Percentiles rank a stretch among this genome's conserved stretches.
Conservation (phyloP, 2,797 vertebrate species). For the Pygocentrus nattereri region DNA sequence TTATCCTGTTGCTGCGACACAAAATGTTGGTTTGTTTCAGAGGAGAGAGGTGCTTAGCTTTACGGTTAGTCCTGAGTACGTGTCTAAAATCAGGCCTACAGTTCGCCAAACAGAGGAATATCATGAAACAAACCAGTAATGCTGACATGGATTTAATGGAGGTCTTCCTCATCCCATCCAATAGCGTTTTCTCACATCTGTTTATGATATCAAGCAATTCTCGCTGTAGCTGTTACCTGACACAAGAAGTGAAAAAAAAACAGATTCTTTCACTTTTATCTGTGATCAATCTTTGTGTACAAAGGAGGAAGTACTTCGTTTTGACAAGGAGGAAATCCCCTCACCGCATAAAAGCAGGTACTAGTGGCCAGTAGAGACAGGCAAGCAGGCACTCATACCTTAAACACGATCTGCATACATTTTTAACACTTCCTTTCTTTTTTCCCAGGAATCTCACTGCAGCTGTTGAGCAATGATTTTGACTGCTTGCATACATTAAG, state of each 20-base stretch:
- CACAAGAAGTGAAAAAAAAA: not conserved
- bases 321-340: slow-evolving; percentile 17
- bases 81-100: slow-evolving; percentile 37
- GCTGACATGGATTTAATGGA: not conserved
- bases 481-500: not conserved
- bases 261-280: not conserved
- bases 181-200: slow-evolving; percentile 11
- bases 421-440: not conserved
- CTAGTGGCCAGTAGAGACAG: not conserved
- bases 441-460: slow-evolving; percentile 6
- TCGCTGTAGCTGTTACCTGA: not conserved
- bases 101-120: slow-evolving; percentile 14
- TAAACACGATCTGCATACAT: not conserved
- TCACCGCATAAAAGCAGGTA: not conserved
- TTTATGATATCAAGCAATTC: slow-evolving; percentile 12
- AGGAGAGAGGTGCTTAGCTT: slow-evolving; percentile 20
- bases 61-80: slow-evolving; percentile 15
- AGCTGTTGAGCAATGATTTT: slow-evolving; percentile 11
- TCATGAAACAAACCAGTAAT: slow-evolving; percentile 12
- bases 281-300: slow-evolving; percentile 23
- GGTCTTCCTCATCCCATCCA: slow-evolving; percentile 35
- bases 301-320: slow-evolving; percentile 46
- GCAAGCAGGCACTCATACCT: not conserved
- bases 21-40: slow-evolving; percentile 32
- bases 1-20: slow-evolving; percentile 37